Evolutionary conservation across 2,797 vertebrate genomes (phyloP), one percentile per base, ranked within the genome.

Genomic region (Balearica regulorum): DNA sequence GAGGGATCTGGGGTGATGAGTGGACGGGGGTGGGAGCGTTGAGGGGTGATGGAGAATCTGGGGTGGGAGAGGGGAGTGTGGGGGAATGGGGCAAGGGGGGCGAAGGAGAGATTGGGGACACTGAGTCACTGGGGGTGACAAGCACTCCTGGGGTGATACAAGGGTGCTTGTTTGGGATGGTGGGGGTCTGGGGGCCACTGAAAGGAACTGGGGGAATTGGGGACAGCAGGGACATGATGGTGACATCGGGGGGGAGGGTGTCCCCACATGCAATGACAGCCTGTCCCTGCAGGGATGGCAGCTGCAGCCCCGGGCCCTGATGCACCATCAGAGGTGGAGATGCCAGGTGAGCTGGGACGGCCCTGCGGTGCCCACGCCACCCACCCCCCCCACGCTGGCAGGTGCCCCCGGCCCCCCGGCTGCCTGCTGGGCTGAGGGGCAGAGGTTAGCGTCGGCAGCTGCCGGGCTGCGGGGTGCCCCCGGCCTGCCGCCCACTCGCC

Each of bases 401-500:
- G 62, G 46, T 2, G 41, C 44, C 91, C 85, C 68, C 11, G 18
- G 55, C 43, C 81, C 60, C 87, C 55, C 3, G 9, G 69, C 83
- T 70, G 55, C 96, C 90, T 73, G 95, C 96, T 95, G 94, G 39
- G 91, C 82, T 1, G 14, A 16, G 79, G 89, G 89, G 82, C 87
- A 94, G 93, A 97, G 96, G 97, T 96, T 96, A 95, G 96, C 94
- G 93, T 96, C 94, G 51, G 97, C 94, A 90, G 95, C 95, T 85
- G 96, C 87, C 44, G 73, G 90, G 54, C 93, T 4, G 78, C 91
- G 15, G 90, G 95, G 87, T 37, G 94, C 90, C 94, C 92, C 94
- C 90, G 2, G 41, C 65, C 83, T 57, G 62, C 96, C 90, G 76
- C 96, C 95, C 89, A 29, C 83, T 96, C 25, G 92, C 90, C 86